phyloP scores from a whole-genome alignment of 2,888 invertebrate species.

The Drosophila prolongata region DNA sequence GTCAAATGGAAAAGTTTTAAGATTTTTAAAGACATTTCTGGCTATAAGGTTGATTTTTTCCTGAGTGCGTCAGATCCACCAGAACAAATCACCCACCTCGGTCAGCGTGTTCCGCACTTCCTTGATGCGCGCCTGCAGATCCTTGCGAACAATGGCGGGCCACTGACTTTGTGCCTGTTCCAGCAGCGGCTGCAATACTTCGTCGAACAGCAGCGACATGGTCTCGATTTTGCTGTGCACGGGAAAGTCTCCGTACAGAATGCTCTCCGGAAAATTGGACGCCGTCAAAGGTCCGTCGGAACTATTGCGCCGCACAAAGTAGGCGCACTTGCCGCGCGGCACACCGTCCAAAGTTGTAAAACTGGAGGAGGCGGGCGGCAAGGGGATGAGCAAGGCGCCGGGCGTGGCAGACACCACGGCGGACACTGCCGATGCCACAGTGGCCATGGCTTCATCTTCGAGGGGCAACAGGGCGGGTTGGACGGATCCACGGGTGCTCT shows the following conservation, averaged over 20 bases:
- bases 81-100: conserved; percentile 71
- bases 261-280: conserved; percentile 83
- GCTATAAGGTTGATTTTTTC: background rate
- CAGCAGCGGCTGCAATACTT: conserved; percentile 90
- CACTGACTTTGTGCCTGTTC: conserved; percentile 89
- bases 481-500: conserved; percentile 15
- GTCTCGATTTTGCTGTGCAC: conserved; percentile 89
- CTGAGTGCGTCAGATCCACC: background rate
- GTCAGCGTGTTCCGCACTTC: conserved; percentile 85
- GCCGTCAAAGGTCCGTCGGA: conserved; percentile 72
- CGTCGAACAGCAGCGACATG: conserved; percentile 89
- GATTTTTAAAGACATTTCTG: background rate
- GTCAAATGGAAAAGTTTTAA: too few species aligned
- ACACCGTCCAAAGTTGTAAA: conserved; percentile 82
- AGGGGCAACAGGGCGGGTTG: background rate
- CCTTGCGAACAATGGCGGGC: conserved; percentile 89
- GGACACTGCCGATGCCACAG: conserved; percentile 63
- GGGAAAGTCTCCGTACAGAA: conserved; percentile 90
- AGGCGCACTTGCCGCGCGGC: conserved; percentile 85
- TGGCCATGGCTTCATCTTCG: conserved; percentile 35
- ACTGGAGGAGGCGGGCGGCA: conserved; percentile 81
- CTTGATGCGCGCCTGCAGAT: conserved; percentile 89
- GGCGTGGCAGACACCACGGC: conserved; percentile 62
- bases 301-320: conserved; percentile 85
- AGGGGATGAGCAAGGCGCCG: conserved; percentile 66